A percentile compares a stretch with the other conserved stretches of the same genome.
Evolutionary conservation across 2,888 invertebrate species (phyloP).

Genomic region (Scaptomyza polygonia): DNA sequence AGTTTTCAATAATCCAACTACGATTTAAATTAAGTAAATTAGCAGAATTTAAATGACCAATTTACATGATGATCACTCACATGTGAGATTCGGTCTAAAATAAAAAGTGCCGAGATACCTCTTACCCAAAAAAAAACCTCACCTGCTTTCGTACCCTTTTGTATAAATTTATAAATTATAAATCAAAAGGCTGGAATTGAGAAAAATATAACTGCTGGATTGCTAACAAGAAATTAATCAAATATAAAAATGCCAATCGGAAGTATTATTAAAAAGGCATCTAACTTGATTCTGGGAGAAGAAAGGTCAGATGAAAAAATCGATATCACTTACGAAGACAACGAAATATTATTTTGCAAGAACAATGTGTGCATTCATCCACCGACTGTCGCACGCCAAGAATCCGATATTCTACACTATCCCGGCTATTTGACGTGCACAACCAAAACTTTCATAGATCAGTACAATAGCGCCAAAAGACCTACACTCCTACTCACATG

Average conservation of each 20-base stretch:
- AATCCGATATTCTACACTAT: slow-evolving; percentile 93
- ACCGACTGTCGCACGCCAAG: slow-evolving; percentile 92
- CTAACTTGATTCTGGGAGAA: slow-evolving; percentile 91
- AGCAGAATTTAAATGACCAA: slow-evolving; percentile 12
- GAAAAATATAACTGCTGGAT: background rate
- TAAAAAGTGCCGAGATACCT: slow-evolving; percentile 13
- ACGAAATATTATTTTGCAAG: slow-evolving; percentile 94
- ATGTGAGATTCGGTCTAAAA: slow-evolving; percentile 21
- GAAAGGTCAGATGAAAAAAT: slow-evolving; percentile 87
- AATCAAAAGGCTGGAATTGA: slow-evolving; percentile 25
- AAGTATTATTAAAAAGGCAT: slow-evolving; percentile 91
- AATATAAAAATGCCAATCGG: slow-evolving; percentile 88
- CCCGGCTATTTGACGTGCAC: slow-evolving; percentile 96
- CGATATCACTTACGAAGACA: slow-evolving; percentile 89
- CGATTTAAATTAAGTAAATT: slow-evolving; percentile 15
- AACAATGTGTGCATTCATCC: slow-evolving; percentile 99
- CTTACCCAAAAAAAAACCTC: slow-evolving; percentile 7
- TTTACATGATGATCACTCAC: slow-evolving; percentile 2
- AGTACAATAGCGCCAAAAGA: slow-evolving; percentile 90
- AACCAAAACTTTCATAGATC: slow-evolving; percentile 91
- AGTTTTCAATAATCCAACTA: slow-evolving; percentile 10
- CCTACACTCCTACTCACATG: slow-evolving; percentile 95
- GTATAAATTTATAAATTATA: slow-evolving; percentile 14
- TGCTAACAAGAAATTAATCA: slow-evolving; percentile 17
- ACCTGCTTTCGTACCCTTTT: slow-evolving; percentile 5